phyloP scores from a whole-genome alignment of 2,113 vertebrate genomes.

The Aldabrachelys gigantea region DNA sequence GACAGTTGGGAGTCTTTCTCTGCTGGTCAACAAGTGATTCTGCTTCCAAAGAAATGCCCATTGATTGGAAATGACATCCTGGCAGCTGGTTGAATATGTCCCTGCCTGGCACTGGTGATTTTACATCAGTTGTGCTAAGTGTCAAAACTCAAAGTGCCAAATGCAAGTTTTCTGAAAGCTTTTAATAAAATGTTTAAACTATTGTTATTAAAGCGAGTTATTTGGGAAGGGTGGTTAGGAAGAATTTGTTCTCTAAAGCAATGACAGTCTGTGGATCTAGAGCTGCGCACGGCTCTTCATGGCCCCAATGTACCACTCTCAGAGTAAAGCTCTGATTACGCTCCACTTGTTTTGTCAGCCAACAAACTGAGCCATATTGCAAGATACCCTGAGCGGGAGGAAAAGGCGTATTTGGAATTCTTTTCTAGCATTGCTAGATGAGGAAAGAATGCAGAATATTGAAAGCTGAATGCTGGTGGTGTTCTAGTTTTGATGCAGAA shows the following conservation, averaged over 20 bases:
- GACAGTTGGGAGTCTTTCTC: slow-evolving; percentile 7
- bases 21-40: slow-evolving; percentile 20
- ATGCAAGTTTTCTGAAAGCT: background rate
- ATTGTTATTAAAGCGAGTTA: background rate
- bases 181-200: background rate
- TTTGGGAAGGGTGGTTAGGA: background rate
- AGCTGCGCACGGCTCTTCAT: background rate
- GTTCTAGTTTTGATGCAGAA: background rate
- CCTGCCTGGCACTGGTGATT: background rate
- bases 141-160: background rate
- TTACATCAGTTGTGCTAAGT: background rate
- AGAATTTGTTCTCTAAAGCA: background rate
- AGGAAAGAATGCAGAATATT: background rate
- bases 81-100: background rate
- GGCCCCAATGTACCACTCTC: background rate
- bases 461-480: background rate
- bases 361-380: background rate
- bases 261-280: background rate
- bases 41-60: background rate
- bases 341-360: background rate
- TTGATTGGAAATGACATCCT: slow-evolving; percentile 17
- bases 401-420: background rate
- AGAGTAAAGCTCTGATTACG: rapidly evolving
- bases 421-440: background rate
- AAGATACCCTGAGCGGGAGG: background rate